Conservation (phyloP, 2,888 invertebrate species). For the Xanthia icteritia region DNA sequence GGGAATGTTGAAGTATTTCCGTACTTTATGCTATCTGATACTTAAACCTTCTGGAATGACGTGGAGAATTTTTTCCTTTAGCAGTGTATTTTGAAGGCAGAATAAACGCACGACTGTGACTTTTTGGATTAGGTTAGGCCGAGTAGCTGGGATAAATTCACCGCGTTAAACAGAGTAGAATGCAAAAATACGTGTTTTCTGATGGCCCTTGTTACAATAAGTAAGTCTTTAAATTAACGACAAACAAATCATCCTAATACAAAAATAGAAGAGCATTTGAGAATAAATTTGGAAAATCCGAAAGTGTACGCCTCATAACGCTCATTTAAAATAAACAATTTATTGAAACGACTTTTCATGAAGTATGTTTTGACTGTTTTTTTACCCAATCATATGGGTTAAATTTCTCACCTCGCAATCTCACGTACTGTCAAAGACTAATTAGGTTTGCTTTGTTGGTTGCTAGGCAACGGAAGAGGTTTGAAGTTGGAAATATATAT, state of each 20-base stretch:
- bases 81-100: conserved; percentile 5
- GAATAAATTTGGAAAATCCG: neutral
- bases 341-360: too few relatives aligned
- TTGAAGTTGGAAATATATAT: too few relatives aligned
- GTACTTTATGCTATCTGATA: conserved; percentile 31
- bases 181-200: neutral
- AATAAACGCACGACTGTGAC: neutral
- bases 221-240: neutral
- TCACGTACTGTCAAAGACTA: too few relatives aligned
- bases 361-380: too few relatives aligned
- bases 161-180: neutral
- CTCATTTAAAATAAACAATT: too few relatives aligned
- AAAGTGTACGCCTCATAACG: too few relatives aligned
- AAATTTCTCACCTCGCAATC: too few relatives aligned
- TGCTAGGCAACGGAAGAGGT: too few relatives aligned
- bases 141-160: neutral
- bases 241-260: conserved; percentile 19
- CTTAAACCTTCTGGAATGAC: conserved; percentile 21
- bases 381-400: too few relatives aligned
- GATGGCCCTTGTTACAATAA: neutral
- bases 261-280: conserved; percentile 34
- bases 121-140: neutral
- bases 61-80: neutral
- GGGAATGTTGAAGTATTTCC: conserved; percentile 38
- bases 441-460: too few relatives aligned